These are phyloP conservation scores for Hipposideros armiger DNA, from an alignment of 2,113 vertebrate genomes.

Conservation along the genomic window DNA sequence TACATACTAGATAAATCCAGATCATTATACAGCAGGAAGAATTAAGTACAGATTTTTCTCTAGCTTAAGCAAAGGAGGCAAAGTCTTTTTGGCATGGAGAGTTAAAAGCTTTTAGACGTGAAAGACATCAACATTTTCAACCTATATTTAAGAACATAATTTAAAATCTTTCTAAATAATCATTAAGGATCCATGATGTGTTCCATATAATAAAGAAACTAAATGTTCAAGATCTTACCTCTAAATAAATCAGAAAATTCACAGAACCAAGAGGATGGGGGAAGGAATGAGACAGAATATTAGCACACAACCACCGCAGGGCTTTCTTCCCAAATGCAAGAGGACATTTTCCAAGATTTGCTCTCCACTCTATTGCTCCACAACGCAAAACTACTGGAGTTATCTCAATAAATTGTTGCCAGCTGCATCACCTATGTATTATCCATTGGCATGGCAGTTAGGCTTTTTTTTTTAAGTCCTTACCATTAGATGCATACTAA, in stretches of 20 bases:
- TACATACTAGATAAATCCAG: background rate
- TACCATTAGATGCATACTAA: background rate
- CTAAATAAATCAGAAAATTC: conserved; percentile 56
- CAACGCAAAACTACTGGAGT: background rate
- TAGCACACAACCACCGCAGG: background rate
- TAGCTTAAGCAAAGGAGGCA: conserved; percentile 69
- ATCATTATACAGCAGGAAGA: conserved; percentile 61
- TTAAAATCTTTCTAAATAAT: conserved; percentile 56
- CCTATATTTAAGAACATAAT: conserved; percentile 38
- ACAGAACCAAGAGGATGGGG: background rate
- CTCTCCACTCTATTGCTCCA: background rate
- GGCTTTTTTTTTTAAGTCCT: background rate
- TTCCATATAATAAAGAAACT: background rate
- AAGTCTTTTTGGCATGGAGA: conserved; percentile 55
- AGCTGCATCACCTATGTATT: background rate
- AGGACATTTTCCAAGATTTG: background rate
- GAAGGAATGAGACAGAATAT: background rate
- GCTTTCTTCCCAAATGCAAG: background rate
- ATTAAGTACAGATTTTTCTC: conserved; percentile 72
- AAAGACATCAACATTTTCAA: conserved; percentile 63
- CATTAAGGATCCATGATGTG: conserved; percentile 15
- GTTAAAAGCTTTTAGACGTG: conserved; percentile 65
- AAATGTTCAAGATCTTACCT: conserved; percentile 37
- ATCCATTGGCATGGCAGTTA: background rate
- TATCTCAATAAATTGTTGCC: background rate